Evolutionary conservation across 2,797 vertebrate genomes (phyloP), one percentile per base, ranked within the genome.

Genomic region (Ceryle rudis): DNA sequence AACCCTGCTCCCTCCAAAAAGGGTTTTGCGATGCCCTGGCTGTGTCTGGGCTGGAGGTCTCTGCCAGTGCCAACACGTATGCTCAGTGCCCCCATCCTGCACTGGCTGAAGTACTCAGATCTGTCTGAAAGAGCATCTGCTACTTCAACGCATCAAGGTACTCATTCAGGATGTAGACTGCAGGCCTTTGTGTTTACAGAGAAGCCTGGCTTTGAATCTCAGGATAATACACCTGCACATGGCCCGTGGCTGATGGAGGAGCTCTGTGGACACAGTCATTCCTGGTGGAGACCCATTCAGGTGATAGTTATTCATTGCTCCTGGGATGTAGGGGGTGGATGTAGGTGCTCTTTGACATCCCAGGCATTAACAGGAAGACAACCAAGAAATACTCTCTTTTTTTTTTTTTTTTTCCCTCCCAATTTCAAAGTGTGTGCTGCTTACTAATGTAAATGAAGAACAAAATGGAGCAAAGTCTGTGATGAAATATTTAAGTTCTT

Each of bases 361-460:
- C 31, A 23, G 58, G 41, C 23, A 42, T 31, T 77, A 69, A 49
- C 8, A 12, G 31, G 51, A 61, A 9, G 39, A 17, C 65, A 83
- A 60, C 47, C 31, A 58, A 37, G n/a, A 61, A 60, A 29, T 3
- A 7, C 5, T 11, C 4, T 42, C 11, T 7, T 66, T 65, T 10
- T 55, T 13, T 19, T 55, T n/a, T 19, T 11, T 55, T n/a, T 28
- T 51, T 26, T 23, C 9, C 10, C 20, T 16, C 7, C 20, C n/a
- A 25, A 16, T 67, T 77, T 90, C 55, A 73, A 90, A 92, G 47
- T 6, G 21, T 72, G 61, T 39, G 22, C 74, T 73, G 44, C 67
- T 78, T 62, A 57, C 72, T 70, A 83, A 90, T 51, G 62, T 83
- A 89, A 96, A 91, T n/a, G 72, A 90, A 93, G 81, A 89, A 74